Evolutionary conservation across 2,113 vertebrate species (phyloP), one percentile per base, ranked within the genome.

Genomic region (Brachypteracias leptosomus): DNA sequence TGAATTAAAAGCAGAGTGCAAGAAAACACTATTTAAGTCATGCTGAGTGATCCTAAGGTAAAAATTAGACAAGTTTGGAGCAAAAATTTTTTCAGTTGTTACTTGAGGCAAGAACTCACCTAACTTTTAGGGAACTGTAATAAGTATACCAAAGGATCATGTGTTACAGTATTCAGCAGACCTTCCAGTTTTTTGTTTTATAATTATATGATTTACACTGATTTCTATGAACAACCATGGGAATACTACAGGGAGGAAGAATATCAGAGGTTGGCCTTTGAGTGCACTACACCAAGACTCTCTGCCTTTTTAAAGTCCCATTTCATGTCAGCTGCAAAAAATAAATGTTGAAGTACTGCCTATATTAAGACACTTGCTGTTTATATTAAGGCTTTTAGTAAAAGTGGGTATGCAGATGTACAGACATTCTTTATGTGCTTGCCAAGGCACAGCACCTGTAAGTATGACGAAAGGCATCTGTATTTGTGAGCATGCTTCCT

Each of bases 401-500:
- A 31, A 78, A 85, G 36, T 66, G 19, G 31, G 18, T 74, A 46
- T 40, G 11, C 38, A 93, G 42, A 75, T 28, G 25, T 5, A 75
- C 26, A 78, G 58, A 67, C 21, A 28, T 35, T 49, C 49, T 82
- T 44, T 29, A 33, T 15, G 28, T 38, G 19, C 12, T 66, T 84
- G 77, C 49, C 77, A 84, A 70, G 63, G 72, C 38, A 76, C 36
- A 55, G 31, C 21, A 63, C 31, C 26, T 67, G 7, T 40, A 74
- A 29, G 18, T 52, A 85, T 13, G 44, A 72, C 0, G 0, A 65
- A 24, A 61, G 29, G 57, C 0, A 7, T n/a, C 33, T 2, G 1
- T 40, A 54, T 44, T 24, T 89, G 26, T 57, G 49, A 77, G 26
- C 24, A 13, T 2, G 15, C 20, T 47, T 68, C 87, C 49, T 76